Base-by-base conservation (phyloP, 2,113 vertebrate genomes). In the Ochotona curzoniae region DNA sequence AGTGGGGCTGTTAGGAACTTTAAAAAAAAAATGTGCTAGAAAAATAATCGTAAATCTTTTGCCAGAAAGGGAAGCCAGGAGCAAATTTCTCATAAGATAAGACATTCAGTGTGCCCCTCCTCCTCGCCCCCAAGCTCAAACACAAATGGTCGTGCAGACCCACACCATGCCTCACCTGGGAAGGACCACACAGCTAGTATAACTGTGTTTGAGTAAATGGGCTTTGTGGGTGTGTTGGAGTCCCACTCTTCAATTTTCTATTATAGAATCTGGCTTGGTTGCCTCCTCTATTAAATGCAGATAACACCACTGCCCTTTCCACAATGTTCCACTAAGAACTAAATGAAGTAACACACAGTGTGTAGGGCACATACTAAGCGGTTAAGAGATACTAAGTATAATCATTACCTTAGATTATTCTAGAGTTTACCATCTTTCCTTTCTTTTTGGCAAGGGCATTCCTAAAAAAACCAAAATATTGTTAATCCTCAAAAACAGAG, bases 211-310 rank as follows among this genome's bases (percentile, higher is more conserved):
- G 83, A 73, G 47, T 90, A 85, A 79, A 87, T 17, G 30, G 10
- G 14, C 11, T 44, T 87, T 87, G 38, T 17, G 51, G 17, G 28
- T 73, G 12, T 1, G 9, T 64, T 49, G 61, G 84, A 75, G 32
- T 69, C 26, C 38, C 11, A 66, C 35, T 47, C 32, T 38, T 25
- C n/a, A 81, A 79, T 66, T 54, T 81, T 38, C 30, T 89, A 47
- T 23, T 78, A 7, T 69, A 70, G 11, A 32, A 66, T 69, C 74
- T 64, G 38, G 47, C 28, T 96, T 44, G 30, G 3, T 90, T 81
- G 95, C 35, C 44, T 66, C 35, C 66, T 61, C 84, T 94, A 23
- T 83, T 88, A 74, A 93, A 38, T 83, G 47, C 88, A 84, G 87
- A 71, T 26, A 61, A 21, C 61, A 73, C 28, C 83, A 63, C 38